These are phyloP conservation scores for Schlechtendalia chinensis DNA, from an alignment of 1,140 invertebrate genomes.

Conservation along the genomic window DNA sequence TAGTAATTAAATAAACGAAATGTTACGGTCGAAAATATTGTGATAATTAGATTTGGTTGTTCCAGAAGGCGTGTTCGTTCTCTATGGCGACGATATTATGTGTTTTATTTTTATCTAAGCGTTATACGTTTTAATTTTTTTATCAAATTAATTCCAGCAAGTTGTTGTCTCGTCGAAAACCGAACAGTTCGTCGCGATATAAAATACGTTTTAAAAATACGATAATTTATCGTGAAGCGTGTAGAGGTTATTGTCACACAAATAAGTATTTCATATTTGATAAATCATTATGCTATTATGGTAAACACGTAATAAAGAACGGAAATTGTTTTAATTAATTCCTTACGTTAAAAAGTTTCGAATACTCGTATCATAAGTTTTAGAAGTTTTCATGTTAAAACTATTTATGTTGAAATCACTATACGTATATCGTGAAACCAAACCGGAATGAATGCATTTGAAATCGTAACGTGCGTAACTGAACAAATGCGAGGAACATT, in stretches of 20 bases:
- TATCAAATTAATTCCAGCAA: not conserved
- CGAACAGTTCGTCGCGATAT: not conserved
- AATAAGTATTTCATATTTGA: no score
- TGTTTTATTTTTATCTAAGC: constrained; percentile 7
- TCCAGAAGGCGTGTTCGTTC: not conserved
- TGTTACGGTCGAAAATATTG: not conserved
- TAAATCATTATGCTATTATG: not conserved
- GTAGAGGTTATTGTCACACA: no score
- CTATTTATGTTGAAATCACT: not conserved
- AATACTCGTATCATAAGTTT: not conserved
- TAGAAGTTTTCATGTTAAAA: not conserved
- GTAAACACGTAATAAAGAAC: not conserved
- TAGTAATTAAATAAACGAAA: not conserved
- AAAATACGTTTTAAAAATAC: no score
- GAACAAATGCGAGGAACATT: not conserved
- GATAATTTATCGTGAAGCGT: not conserved
- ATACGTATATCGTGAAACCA: not conserved
- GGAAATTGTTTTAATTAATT: constrained; percentile 14
- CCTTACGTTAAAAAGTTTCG: not conserved
- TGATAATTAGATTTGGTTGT: not conserved
- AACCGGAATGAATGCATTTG: constrained; percentile 5
- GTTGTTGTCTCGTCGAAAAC: not conserved
- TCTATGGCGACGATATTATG: not conserved
- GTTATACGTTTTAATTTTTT: not conserved
- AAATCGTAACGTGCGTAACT: constrained; percentile 1